Evolutionary conservation across 1,140 invertebrate genomes (phyloP).

Genomic region (Ladona fulva): DNA sequence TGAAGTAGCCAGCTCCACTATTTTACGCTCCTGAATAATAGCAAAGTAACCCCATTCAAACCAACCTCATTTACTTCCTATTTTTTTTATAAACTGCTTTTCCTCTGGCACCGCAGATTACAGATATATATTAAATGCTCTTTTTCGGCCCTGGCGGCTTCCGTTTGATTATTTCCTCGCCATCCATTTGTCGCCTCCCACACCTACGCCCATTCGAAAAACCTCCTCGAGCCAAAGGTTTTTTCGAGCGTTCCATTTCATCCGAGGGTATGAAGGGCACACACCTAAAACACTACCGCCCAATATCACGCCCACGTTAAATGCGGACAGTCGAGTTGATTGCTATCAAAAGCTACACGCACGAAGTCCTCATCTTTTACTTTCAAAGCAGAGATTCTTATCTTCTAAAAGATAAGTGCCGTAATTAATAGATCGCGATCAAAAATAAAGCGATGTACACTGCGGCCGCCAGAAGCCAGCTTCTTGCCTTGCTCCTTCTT

Average conservation of each 20-base stretch:
- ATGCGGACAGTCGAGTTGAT: neutral
- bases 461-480: too few species aligned
- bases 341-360: neutral
- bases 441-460: neutral
- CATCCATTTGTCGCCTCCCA: neutral
- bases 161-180: neutral
- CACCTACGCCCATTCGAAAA: neutral
- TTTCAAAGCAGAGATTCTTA: neutral
- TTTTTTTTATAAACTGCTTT: too few species aligned
- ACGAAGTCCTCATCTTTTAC: neutral
- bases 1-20: too few species aligned
- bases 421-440: slow-evolving; percentile 1
- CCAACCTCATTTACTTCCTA: too few species aligned
- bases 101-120: too few species aligned
- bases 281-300: neutral
- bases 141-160: neutral
- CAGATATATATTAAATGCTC: too few species aligned
- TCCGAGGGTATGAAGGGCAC: neutral
- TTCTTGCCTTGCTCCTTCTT: too few species aligned
- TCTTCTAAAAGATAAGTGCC: neutral
- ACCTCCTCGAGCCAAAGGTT: neutral
- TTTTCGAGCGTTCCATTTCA: neutral
- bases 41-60: too few species aligned
- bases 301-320: slow-evolving; percentile 3
- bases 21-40: too few species aligned